Percentiles rank a stretch among this genome's conserved stretches.
phyloP scores from a whole-genome alignment of 2,113 vertebrate genomes.

The Cettia cetti region DNA sequence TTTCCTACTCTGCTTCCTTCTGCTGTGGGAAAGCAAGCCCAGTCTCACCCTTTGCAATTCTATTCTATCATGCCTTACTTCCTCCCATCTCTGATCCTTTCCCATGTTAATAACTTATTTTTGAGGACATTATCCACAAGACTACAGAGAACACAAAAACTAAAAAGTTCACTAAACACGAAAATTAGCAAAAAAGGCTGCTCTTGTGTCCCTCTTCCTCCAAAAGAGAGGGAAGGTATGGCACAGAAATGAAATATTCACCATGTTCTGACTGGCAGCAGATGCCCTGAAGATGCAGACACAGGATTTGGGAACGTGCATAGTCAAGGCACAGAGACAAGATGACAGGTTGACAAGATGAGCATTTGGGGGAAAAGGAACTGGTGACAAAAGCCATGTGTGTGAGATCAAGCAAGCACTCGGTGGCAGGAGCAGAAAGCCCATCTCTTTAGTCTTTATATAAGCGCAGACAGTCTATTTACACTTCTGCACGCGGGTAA shows the following conservation, averaged over 20 bases:
- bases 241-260: not conserved
- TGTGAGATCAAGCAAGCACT: not conserved
- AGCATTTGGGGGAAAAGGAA: not conserved
- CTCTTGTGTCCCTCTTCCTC: not conserved
- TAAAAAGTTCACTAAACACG: not conserved
- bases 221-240: not conserved
- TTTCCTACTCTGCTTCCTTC: not conserved
- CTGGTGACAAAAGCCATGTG: not conserved
- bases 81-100: not conserved
- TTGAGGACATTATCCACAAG: not conserved
- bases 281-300: not conserved
- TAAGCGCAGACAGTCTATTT: not conserved
- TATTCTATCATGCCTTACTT: not conserved
- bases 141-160: not conserved
- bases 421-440: not conserved
- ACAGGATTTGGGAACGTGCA: fast-evolving
- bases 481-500: not conserved
- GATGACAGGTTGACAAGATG: not conserved
- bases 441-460: not conserved
- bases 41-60: not conserved
- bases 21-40: not conserved
- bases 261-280: not conserved
- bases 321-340: not conserved
- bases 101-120: not conserved
- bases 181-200: not conserved